phyloP scores from a whole-genome alignment of 2,113 vertebrate genomes.

The Rhineura floridana region DNA sequence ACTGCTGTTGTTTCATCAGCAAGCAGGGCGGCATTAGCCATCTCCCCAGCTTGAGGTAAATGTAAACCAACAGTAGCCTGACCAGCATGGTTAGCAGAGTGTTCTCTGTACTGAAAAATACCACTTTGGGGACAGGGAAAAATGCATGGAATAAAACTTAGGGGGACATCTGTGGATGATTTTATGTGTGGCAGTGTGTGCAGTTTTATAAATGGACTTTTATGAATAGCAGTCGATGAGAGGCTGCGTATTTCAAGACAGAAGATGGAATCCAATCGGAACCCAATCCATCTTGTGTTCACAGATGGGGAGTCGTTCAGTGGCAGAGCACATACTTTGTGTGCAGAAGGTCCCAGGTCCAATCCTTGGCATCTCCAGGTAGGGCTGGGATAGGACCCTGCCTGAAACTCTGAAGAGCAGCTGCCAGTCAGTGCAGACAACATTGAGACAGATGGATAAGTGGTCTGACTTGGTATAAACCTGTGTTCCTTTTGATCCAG shows the following conservation, averaged over 20 bases:
- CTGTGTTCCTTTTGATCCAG: neutral
- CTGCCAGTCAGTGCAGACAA: too few relatives aligned
- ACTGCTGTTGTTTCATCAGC: conserved; percentile 2
- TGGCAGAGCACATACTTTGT: too few relatives aligned
- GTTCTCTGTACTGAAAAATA: neutral
- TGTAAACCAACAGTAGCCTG: neutral
- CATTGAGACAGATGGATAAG: too few relatives aligned
- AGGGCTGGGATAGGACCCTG: too few relatives aligned
- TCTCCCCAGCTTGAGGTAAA: conserved; percentile 10
- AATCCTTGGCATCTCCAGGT: too few relatives aligned
- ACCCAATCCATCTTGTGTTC: neutral
- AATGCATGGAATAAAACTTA: neutral
- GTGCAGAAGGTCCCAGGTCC: too few relatives aligned
- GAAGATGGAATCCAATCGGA: neutral
- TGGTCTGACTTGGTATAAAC: too few relatives aligned
- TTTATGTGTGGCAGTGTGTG: neutral
- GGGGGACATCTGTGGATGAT: neutral
- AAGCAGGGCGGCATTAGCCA: neutral
- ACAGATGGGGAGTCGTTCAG: neutral
- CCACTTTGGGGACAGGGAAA: neutral
- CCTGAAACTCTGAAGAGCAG: too few relatives aligned
- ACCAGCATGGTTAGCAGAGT: neutral
- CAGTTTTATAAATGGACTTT: neutral
- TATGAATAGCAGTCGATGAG: neutral
- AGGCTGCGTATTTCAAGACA: neutral